A percentile compares a stretch with the other conserved stretches of the same genome.
phyloP scores from a whole-genome alignment of 2,113 vertebrate genomes.

The Alethe castanea region DNA sequence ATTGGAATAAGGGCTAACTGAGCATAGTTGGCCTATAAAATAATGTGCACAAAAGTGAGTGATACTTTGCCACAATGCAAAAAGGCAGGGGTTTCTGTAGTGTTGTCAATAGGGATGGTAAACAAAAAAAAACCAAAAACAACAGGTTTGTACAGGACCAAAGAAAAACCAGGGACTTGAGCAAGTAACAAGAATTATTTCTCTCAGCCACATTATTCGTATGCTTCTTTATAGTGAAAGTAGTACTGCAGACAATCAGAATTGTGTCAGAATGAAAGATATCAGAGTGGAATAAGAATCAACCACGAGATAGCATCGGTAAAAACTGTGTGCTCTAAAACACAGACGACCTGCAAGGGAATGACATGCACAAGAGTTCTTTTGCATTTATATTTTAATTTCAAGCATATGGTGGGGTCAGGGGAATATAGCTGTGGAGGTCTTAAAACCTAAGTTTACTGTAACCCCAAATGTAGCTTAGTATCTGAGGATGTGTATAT shows the following conservation, averaged over 20 bases:
- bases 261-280: not conserved
- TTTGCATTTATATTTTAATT: not conserved
- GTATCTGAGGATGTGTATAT: not conserved
- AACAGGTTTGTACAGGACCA: not conserved
- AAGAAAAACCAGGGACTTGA: not conserved
- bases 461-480: not conserved
- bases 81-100: not conserved
- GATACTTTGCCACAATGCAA: not conserved
- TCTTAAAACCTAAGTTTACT: not conserved
- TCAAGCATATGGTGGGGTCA: not conserved
- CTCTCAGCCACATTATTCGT: not conserved
- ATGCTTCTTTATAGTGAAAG: not conserved
- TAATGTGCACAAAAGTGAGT: not conserved
- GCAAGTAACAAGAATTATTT: not conserved
- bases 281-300: not conserved
- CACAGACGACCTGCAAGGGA: not conserved
- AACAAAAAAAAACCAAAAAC: not conserved
- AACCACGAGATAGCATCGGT: not conserved
- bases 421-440: not conserved
- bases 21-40: not conserved
- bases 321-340: not conserved
- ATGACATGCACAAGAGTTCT: fast-evolving
- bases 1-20: not conserved
- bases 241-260: not conserved
- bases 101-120: not conserved